Evolutionary conservation across 2,888 invertebrate genomes (phyloP), one percentile per base, ranked within the genome.

Genomic region (Chloroclysta siterata): DNA sequence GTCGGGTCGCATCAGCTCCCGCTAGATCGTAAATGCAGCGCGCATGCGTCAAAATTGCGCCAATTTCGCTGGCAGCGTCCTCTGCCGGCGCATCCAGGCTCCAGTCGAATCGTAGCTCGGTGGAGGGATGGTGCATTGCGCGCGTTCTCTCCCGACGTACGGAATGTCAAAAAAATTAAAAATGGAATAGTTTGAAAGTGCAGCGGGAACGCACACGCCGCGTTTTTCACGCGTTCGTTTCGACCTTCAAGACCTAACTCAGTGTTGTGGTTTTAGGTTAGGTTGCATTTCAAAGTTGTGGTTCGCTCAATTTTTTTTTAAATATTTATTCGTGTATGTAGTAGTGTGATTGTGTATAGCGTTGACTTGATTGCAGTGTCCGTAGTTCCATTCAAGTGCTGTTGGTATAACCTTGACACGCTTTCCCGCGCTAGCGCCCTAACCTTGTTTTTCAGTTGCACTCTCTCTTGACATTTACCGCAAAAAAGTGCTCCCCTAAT

Each of bases 1-100:
- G 85, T 87, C 84, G 87, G 86, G 86, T 85, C 89, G 83, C 81
- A 82, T 87, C 84, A 86, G 84, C 78, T 84, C 83, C 85, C 84
- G 87, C 87, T 88, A 87, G 88, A 81, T 85, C 82, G 84, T 82
- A 77, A 82, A 80, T 85, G 80, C 79, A 79, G 63, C 62, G 83
- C 92, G 92, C 92, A 89, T 91, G 92, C 91, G 92, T 81, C 71
- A 72, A 85, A 89, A 89, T 90, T 93, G 92, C 92, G 92, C 92
- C 92, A 92, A 92, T 93, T 92, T 88, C 81, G 85, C 82, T 72
- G 73, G 78, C 85, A 87, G 90, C 90, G 91, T 82, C 91, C 91
- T 91, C 92, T 92, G 81, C 77, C 84, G 92, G 82, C 76, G 75
- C 77, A 80, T 83, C 81, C 87, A 89, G 89, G 79, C 80, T 84